Conservation (phyloP, 2,113 vertebrate species). For the Neomonachus schauinslandi region DNA sequence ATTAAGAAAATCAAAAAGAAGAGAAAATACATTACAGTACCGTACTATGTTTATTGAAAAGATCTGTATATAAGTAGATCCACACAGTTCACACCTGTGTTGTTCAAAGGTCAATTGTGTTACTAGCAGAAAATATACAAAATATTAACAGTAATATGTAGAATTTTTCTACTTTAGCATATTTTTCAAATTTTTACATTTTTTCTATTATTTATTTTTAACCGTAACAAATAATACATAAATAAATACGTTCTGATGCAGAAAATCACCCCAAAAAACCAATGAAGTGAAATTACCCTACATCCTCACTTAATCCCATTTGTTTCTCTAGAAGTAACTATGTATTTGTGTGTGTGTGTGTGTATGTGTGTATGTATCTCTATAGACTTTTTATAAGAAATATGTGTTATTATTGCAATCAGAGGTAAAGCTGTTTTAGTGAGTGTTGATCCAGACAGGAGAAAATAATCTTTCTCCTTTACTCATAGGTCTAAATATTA, state of each 20-base stretch:
- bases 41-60: background rate
- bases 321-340: background rate
- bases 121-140: background rate
- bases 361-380: background rate
- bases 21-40: background rate
- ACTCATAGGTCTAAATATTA: background rate
- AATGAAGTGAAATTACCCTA: background rate
- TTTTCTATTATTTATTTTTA: conserved; percentile 18
- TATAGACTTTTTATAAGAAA: background rate
- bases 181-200: background rate
- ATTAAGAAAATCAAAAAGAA: background rate
- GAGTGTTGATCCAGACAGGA: background rate
- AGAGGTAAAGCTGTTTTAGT: background rate
- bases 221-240: background rate
- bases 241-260: background rate
- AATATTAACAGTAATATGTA: background rate
- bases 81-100: background rate
- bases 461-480: background rate
- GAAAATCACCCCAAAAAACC: background rate
- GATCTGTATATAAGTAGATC: background rate
- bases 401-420: background rate
- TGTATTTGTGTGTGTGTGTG: background rate
- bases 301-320: background rate
- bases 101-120: background rate
- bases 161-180: background rate